Percentiles rank a stretch among this genome's conserved stretches.
phyloP scores from a whole-genome alignment of 2,113 vertebrate species.

The Petrocephalus zakoni region DNA sequence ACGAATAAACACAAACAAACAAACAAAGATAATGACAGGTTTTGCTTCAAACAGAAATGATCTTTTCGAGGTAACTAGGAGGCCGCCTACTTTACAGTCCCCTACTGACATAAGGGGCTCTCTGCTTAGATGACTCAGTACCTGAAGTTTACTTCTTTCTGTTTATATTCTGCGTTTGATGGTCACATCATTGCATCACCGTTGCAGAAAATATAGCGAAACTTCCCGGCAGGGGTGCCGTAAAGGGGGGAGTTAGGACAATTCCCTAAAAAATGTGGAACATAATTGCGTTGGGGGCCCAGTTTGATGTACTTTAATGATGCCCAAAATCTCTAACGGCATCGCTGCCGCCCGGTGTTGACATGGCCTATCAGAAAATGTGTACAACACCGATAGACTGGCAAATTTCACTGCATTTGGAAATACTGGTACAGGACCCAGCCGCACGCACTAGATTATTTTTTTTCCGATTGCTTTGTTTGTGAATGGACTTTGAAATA shows the following conservation, averaged over 20 bases:
- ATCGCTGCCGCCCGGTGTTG: neutral
- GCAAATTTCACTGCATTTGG: neutral
- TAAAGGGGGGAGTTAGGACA: too few species aligned
- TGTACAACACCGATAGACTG: neutral
- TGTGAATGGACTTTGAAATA: neutral
- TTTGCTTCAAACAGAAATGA: neutral
- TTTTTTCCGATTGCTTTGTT: neutral
- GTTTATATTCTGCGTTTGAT: neutral
- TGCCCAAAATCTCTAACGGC: too few species aligned
- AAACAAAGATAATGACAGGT: neutral
- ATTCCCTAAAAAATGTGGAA: too few species aligned
- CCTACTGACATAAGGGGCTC: neutral
- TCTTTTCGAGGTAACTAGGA: neutral
- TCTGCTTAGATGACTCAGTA: neutral
- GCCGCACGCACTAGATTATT: neutral
- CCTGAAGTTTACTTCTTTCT: neutral
- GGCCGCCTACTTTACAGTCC: neutral
- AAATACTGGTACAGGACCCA: neutral
- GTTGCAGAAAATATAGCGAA: neutral
- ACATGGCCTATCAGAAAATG: neutral
- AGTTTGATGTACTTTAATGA: too few species aligned
- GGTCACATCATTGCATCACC: neutral
- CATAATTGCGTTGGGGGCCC: too few species aligned
- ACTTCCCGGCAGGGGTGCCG: neutral
- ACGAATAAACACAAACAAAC: neutral